Evolutionary conservation across 2,797 vertebrate species (phyloP).

Genomic region (Amblyopsis hoosieri): DNA sequence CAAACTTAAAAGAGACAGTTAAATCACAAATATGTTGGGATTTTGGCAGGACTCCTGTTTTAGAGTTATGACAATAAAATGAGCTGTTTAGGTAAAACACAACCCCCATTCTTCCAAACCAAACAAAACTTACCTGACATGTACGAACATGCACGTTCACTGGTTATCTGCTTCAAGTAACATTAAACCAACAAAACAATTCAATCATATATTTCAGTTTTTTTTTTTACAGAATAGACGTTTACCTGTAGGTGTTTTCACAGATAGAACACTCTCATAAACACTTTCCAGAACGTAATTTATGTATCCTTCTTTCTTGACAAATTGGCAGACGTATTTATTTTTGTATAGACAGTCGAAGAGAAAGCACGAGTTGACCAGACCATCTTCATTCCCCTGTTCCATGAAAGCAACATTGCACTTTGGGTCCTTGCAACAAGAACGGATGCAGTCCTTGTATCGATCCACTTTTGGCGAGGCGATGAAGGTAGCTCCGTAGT

Average conservation of each 20-base stretch:
- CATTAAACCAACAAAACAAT: neutral
- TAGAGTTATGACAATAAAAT: neutral
- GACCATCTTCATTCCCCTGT: conserved; percentile 32
- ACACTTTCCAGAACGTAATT: conserved; percentile 81
- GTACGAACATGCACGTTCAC: conserved; percentile 49
- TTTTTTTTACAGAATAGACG: neutral
- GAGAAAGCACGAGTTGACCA: conserved; percentile 83
- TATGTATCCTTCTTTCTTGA: conserved; percentile 81
- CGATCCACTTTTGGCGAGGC: conserved; percentile 69
- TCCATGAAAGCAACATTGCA: conserved; percentile 93
- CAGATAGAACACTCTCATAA: conserved; percentile 70
- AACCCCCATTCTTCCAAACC: neutral
- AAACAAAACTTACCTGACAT: conserved; percentile 16
- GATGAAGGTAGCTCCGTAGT: conserved; percentile 87
- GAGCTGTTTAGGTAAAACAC: too few species aligned
- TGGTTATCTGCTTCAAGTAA: neutral
- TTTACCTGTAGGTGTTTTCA: conserved; percentile 50
- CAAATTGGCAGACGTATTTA: conserved; percentile 87
- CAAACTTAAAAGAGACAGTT: neutral
- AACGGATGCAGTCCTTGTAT: conserved; percentile 79
- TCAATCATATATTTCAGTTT: neutral
- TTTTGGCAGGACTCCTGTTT: too few species aligned
- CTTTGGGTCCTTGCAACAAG: conserved; percentile 81
- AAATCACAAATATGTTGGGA: too few species aligned
- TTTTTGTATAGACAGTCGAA: conserved; percentile 90